Base-by-base conservation (phyloP, 2,113 vertebrate genomes). In the Lepisosteus osseus region DNA sequence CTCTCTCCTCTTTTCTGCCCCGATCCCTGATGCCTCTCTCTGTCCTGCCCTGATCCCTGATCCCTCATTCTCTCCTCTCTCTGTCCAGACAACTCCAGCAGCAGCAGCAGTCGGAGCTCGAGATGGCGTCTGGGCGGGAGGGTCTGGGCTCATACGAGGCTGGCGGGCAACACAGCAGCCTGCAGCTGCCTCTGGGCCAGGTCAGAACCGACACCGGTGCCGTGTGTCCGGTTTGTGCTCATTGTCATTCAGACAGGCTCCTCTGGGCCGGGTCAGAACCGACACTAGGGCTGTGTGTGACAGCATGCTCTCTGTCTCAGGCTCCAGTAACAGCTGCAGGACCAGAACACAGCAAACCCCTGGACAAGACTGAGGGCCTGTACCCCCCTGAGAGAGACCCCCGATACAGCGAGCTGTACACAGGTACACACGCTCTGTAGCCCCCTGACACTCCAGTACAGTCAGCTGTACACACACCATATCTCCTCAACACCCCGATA, bases 71-170 rank as follows among this genome's bases (percentile, higher is more conserved):
- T 61, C 44, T 67, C 29, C 11, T 76, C 73, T n/a, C 75, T 47
- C 14, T 61, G n/a, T 56, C 3, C 15, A 91, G 89, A 79, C 92
- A 91, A 77, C 72, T 89, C 3, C 96, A 95, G 73, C 94, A 93
- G 75, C 84, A 85, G 0, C 94, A 95, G 67, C 95, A 95, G 78
- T 72, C 93, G 0, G 96, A 97, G 69, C 74, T 97, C 62, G 96
- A 96, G 11, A 92, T 93, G 77, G 93, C 92, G 1, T 85, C 91
- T 1, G 88, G 89, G 13, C 89, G 95, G 84, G 95, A 96, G 9
- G 86, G 84, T 55, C 72, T 94, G 79, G 67, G 85, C n/a, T 77
- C 91, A 0, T 99, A 95, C 0, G 94, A 91, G 71, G 41, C 74
- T 0, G 85, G 80, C 74, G 47, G 5, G 1, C 29, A 29, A 29